Evolutionary conservation across 2,888 invertebrate species (phyloP).

Genomic region (Temnothorax unifasciatus): DNA sequence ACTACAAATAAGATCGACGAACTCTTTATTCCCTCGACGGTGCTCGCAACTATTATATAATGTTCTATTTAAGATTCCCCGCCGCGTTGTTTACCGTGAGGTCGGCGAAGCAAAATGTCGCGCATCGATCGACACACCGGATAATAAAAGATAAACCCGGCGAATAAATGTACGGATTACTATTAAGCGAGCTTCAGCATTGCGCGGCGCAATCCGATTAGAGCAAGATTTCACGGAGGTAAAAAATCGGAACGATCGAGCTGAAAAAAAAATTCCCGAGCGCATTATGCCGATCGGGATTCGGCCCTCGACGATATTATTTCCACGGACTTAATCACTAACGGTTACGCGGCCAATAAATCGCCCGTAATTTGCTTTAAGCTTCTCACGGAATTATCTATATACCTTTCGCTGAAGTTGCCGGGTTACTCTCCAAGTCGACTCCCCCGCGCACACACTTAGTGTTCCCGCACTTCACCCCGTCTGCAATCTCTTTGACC

Average conservation of each 20-base stretch:
- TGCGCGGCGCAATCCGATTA: slow-evolving; percentile 39
- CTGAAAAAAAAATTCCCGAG: not conserved
- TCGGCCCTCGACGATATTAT: slow-evolving; percentile 60
- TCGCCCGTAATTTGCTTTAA: slow-evolving; percentile 71
- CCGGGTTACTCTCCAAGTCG: slow-evolving; percentile 63
- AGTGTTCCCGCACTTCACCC: not conserved
- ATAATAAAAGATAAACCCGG: slow-evolving; percentile 5
- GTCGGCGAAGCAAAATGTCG: no score
- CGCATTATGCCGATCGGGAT: slow-evolving; percentile 22
- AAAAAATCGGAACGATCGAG: not conserved
- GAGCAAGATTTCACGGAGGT: slow-evolving; percentile 15
- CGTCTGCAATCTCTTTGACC: slow-evolving; percentile 7
- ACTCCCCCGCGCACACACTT: not conserved
- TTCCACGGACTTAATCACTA: slow-evolving; percentile 62
- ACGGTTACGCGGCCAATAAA: slow-evolving; percentile 65
- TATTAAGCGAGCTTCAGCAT: not conserved
- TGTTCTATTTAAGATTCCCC: slow-evolving; percentile 12
- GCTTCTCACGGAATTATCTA: slow-evolving; percentile 66
- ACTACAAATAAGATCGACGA: slow-evolving; percentile 22
- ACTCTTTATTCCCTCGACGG: not conserved
- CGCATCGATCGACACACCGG: not conserved
- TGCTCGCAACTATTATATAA: not conserved
- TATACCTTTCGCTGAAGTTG: slow-evolving; percentile 58
- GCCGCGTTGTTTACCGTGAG: not conserved
- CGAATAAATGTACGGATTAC: not conserved